Evolutionary conservation across 2,113 vertebrate species (phyloP).

Genomic region (Catharus minimus): DNA sequence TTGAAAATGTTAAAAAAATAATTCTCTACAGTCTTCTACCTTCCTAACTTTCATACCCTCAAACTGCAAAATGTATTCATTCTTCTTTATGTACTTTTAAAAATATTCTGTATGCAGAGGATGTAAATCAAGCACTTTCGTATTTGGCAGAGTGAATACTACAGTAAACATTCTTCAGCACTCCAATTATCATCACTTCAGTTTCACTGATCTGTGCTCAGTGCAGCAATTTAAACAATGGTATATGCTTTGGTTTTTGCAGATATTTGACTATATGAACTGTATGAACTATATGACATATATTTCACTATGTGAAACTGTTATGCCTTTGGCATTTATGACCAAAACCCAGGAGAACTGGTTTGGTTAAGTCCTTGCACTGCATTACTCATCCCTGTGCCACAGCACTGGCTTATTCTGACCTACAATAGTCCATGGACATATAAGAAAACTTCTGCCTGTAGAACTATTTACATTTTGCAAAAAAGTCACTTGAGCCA

Average conservation of each 20-base stretch:
- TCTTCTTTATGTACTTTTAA: neutral
- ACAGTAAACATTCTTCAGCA: constrained; percentile 2
- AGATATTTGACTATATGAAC: neutral
- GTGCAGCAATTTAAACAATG: constrained; percentile 17
- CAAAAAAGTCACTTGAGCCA: neutral
- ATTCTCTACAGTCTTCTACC: neutral
- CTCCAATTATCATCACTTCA: neutral
- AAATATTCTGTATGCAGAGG: neutral
- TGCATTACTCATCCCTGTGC: neutral
- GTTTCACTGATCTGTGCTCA: constrained; percentile 1
- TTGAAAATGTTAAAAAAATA: neutral
- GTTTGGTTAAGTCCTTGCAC: neutral
- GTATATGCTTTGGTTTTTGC: neutral
- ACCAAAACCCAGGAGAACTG: neutral
- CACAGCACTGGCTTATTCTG: neutral
- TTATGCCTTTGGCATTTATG: constrained; percentile 1
- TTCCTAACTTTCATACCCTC: neutral
- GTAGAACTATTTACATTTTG: neutral
- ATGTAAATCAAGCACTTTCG: neutral
- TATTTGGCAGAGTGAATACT: neutral
- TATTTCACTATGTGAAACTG: neutral
- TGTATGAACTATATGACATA: too few species aligned
- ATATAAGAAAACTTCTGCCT: neutral
- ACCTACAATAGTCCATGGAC: neutral
- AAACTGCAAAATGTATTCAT: neutral